Evolutionary conservation across 2,113 vertebrate species (phyloP).

Genomic region (Gopherus evgoodei): DNA sequence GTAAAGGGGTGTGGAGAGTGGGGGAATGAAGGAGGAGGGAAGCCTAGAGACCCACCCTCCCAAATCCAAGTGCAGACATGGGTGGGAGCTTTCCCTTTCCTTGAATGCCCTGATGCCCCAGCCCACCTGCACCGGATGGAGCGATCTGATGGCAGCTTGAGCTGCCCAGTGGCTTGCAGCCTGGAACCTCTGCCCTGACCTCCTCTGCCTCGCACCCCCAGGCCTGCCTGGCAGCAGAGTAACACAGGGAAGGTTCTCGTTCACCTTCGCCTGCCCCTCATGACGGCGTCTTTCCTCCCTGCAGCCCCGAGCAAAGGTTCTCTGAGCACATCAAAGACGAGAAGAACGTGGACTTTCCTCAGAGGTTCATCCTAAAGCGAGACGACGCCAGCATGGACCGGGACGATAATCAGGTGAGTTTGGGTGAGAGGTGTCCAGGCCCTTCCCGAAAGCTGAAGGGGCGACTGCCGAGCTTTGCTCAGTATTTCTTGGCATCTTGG

Average conservation of each 20-base stretch:
- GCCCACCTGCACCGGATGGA: neutral
- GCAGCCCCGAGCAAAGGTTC: conserved; percentile 97
- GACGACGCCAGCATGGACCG: conserved; percentile 98
- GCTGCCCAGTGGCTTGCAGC: neutral
- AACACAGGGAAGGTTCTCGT: neutral
- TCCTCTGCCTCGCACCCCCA: neutral
- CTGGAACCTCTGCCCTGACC: neutral
- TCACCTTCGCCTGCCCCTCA: neutral
- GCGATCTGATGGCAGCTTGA: too few relatives aligned
- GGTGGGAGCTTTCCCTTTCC: neutral
- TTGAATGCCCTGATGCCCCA: neutral
- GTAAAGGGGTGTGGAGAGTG: neutral
- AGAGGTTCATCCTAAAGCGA: conserved; percentile 97
- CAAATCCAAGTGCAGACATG: neutral
- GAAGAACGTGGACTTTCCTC: conserved; percentile 94
- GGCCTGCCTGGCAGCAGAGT: neutral
- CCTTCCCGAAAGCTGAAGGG: neutral
- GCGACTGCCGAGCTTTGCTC: too few relatives aligned
- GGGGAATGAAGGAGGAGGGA: neutral
- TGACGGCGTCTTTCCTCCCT: conserved; percentile 46
- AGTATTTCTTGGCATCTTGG: too few relatives aligned
- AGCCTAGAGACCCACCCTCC: neutral
- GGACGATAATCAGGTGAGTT: conserved; percentile 96
- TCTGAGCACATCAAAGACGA: conserved; percentile 99
- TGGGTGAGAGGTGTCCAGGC: neutral